A percentile compares a stretch with the other conserved stretches of the same genome.
These are phyloP conservation scores for Ancistrus triradiatus DNA, from an alignment of 2,113 vertebrate genomes.

Conservation along the genomic window DNA sequence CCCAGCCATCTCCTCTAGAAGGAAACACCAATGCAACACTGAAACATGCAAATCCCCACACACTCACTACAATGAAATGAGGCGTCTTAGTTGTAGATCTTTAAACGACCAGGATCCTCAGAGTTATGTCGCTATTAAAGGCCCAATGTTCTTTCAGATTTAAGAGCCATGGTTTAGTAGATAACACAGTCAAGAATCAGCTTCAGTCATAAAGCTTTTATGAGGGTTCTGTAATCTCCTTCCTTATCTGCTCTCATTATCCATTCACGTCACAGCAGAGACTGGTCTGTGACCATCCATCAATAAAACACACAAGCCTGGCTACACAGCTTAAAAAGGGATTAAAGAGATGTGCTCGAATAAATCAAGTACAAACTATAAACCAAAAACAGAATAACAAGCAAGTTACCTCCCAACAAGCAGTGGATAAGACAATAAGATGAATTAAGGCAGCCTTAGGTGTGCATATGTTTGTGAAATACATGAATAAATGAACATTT, in stretches of 20 bases:
- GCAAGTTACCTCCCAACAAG: too few species aligned
- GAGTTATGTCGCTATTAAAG: constrained; percentile 4
- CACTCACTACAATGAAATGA: too few species aligned
- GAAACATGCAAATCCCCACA: too few species aligned
- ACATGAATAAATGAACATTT: too few species aligned
- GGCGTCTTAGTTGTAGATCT: too few species aligned
- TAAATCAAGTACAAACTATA: constrained; percentile 16
- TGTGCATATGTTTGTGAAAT: too few species aligned
- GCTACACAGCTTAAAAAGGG: constrained; percentile 45
- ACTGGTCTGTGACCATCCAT: constrained; percentile 52
- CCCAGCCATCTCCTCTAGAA: too few species aligned
- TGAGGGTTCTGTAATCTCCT: constrained; percentile 8
- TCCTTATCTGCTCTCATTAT: constrained; percentile 42
- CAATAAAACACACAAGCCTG: constrained; percentile 53
- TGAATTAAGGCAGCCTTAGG: too few species aligned
- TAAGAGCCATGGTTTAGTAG: background rate
- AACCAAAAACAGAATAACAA: too few species aligned
- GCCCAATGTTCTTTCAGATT: background rate
- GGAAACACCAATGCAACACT: too few species aligned
- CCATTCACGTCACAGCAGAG: constrained; percentile 42
- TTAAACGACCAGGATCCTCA: too few species aligned
- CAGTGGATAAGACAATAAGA: too few species aligned
- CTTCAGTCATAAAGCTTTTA: constrained; percentile 13
- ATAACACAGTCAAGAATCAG: background rate
- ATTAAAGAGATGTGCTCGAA: constrained; percentile 22